Evolutionary conservation across 2,888 invertebrate species (phyloP).

Genomic region (Neoascia interrupta): DNA sequence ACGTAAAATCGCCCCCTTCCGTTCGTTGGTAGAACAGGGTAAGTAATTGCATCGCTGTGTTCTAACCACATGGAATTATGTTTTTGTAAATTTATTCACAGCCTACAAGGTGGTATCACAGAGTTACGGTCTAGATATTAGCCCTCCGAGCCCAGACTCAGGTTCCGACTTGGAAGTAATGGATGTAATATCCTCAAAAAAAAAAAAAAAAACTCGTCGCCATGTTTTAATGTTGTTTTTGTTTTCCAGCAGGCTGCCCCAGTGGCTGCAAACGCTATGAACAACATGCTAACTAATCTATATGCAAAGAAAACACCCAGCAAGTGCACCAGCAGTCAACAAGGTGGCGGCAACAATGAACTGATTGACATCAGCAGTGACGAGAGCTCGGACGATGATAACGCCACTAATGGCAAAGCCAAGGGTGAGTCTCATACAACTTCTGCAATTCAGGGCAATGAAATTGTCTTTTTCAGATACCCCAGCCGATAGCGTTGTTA

Average conservation of each 20-base stretch:
- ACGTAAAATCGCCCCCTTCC: conserved; percentile 89
- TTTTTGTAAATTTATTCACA: conserved; percentile 66
- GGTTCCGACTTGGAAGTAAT: conserved; percentile 80
- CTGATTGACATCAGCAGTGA: conserved; percentile 90
- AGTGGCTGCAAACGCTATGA: conserved; percentile 74
- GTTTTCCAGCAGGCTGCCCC: conserved; percentile 71
- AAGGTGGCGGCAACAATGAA: conserved; percentile 80
- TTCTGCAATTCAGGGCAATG: background rate
- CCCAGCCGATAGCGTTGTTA: conserved; percentile 17
- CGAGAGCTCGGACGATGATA: conserved; percentile 83
- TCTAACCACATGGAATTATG: background rate
- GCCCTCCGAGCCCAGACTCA: conserved; percentile 82
- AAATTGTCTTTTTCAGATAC: background rate
- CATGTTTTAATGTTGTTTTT: no score
- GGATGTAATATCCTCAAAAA: no score
- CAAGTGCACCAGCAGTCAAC: conserved; percentile 14
- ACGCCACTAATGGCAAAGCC: conserved; percentile 82
- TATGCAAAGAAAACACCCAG: conserved; percentile 77
- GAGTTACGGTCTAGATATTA: conserved; percentile 84
- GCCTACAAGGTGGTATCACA: conserved; percentile 88
- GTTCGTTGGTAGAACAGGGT: conserved; percentile 86
- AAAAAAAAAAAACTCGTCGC: no score
- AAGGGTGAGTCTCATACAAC: conserved; percentile 75
- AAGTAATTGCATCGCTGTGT: conserved; percentile 41
- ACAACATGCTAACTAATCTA: conserved; percentile 79